phyloP scores from a whole-genome alignment of 2,797 vertebrate species.

The Alauda arvensis region DNA sequence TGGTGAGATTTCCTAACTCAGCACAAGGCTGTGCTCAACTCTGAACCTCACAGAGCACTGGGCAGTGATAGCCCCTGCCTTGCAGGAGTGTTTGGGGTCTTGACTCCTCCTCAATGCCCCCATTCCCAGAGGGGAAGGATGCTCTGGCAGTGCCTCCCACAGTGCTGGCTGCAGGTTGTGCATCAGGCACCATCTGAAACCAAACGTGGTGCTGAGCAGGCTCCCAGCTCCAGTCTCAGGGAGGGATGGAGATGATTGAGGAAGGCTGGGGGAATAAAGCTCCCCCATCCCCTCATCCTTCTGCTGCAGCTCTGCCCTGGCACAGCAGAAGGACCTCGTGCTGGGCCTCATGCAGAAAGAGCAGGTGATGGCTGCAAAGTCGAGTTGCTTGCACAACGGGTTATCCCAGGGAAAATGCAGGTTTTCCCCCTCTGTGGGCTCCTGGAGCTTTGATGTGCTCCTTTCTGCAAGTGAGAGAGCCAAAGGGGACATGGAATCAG shows the following conservation, averaged over 20 bases:
- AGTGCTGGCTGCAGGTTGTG: not conserved
- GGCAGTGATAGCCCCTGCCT: not conserved
- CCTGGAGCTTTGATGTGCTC: not conserved
- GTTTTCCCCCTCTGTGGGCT: not conserved
- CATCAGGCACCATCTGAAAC: not conserved
- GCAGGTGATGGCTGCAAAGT: not conserved
- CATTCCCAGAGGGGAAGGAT: not conserved
- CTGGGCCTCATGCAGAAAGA: not conserved
- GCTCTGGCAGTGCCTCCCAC: fast-evolving
- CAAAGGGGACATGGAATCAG: not conserved
- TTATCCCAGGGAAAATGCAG: not conserved
- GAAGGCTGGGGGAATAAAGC: not conserved
- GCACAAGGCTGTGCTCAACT: not conserved
- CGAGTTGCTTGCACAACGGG: not conserved
- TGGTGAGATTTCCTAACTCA: not conserved
- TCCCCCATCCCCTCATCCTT: not conserved
- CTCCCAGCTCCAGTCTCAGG: not conserved
- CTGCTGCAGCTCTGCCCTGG: not conserved
- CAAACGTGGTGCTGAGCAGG: not conserved
- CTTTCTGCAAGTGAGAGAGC: not conserved
- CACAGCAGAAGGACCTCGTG: fast-evolving
- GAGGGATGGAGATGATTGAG: fast-evolving
- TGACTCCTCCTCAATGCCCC: not conserved
- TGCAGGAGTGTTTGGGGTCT: not conserved
- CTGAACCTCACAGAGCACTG: not conserved